These are phyloP conservation scores for Chaetophractus vellerosus DNA, from an alignment of 2,797 vertebrate species.

Conservation along the genomic window DNA sequence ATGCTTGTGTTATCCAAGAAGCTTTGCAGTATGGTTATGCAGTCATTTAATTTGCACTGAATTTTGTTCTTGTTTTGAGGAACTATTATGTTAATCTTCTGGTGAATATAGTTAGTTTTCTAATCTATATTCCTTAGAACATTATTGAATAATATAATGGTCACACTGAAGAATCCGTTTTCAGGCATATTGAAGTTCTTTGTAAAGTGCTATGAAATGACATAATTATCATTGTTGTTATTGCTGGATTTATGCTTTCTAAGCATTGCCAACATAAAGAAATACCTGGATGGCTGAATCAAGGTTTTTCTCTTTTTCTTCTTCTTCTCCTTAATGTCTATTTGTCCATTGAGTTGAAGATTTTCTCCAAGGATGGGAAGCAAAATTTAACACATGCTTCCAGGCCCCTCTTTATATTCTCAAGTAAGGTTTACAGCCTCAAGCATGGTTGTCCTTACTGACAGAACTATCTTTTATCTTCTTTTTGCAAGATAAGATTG, in stretches of 20 bases:
- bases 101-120: constrained; percentile 6
- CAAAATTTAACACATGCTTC: constrained; percentile 58
- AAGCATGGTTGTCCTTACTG: constrained; percentile 65
- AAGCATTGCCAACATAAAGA: background rate
- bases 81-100: constrained; percentile 38
- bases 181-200: background rate
- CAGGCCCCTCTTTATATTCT: constrained; percentile 38
- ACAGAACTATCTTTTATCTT: constrained; percentile 81
- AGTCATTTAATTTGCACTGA: background rate
- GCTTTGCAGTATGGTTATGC: background rate
- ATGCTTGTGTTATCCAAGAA: constrained; percentile 23
- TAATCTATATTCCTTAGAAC: constrained; percentile 13
- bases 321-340: background rate
- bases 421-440: constrained; percentile 47
- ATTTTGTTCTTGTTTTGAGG: constrained; percentile 6
- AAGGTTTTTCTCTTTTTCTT: background rate
- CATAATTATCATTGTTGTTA: background rate
- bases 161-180: constrained; percentile 53
- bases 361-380: constrained; percentile 66
- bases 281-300: background rate
- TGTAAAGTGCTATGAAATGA: constrained; percentile 49
- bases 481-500: constrained; percentile 74
- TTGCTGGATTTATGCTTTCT: constrained; percentile 13
- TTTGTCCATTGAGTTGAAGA: constrained; percentile 19
- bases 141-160: constrained; percentile 19